Evolutionary conservation across 2,888 invertebrate genomes (phyloP), one percentile per base, ranked within the genome.

Genomic region (Margaritifera margaritifera): DNA sequence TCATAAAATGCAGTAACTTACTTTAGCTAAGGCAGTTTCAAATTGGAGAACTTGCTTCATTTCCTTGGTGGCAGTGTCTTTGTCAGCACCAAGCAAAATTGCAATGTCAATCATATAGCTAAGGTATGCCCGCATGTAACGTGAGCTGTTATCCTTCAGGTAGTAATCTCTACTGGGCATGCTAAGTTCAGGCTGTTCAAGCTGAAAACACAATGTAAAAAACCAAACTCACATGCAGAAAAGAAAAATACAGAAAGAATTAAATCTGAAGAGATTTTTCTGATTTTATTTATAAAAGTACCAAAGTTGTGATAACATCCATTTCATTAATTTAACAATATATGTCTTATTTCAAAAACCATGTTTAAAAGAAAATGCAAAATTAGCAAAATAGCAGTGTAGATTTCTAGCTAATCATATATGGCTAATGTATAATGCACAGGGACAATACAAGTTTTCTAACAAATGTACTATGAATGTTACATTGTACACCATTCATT

Each of bases 131-230:
- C 92, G 91, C 79, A 93, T 93, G 86, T 93, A 82, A 15, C 72
- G 72, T 0, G 76, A 94, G 24, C 93, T 91, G 24, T 72, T 75
- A 18, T 79, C 78, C 84, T 95, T 94, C 76, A 96, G 90, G 89
- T 95, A 96, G 87, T 96, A 96, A 85, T 96, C 96, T 56, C 95
- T 90, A 80, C 90, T 95, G 4, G 96, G 96, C 77, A 96, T 91
- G 1, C 95, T 95, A 81, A 96, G 91, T 63, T 93, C 94, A 0
- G 96, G 95, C 90, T 97, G 97, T 90, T 98, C 97, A 83, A 98
- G 93, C 92, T 96, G 92, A 25, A 71, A 71, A n/a, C 25, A 18
- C 15, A 57, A 2, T 18, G n/a, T 31, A n/a, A 55, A 6, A 42
- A 42, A 42, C 1, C 11, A 11, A 50, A 59, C 3, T 6, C 6